Base-by-base conservation (phyloP, 2,888 invertebrate genomes). In the Lasioglossum zephyrum region DNA sequence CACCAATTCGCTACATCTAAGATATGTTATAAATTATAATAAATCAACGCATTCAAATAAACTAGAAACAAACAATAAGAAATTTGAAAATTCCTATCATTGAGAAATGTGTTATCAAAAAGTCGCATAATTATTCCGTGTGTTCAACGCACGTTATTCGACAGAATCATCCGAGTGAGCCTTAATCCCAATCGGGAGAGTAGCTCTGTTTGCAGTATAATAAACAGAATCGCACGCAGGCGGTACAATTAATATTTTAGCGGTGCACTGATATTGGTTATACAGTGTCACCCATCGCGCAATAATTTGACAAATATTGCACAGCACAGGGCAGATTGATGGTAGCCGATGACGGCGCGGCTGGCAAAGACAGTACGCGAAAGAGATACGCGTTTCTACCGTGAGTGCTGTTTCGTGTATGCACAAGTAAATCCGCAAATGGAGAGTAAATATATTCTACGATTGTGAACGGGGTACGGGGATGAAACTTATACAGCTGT, bases 371-470 rank as follows among this genome's bases (percentile, higher is more conserved):
- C 74, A 78, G 82, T 75, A 70, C 77, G 88, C 84, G 76, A 82
- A 87, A 84, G 91, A 90, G 88, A 91, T 87, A 89, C 69, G 86
- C 84, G 84, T 60, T 85, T 77, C 85, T 86, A 86, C 84, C 89
- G 89, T 91, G 93, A 94, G 94, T 94, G 94, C 92, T 92, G 92
- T 94, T 93, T 90, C 93, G 91, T 93, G 94, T 94, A 93, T 90
- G 92, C 92, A 90, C 91, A 91, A 92, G 92, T 90, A 93, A 94
- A 93, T 94, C 92, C 92, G 93, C 88, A 91, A 92, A 92, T 92
- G 91, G 90, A 93, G 86, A 80, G 87, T 85, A 90, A 89, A 90
- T 85, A 90, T 89, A 90, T 88, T 84, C 90, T 60, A 79, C 77
- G 87, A 89, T 86, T 87, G 84, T 69, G 77, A 70, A 70, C 75